phyloP scores from a whole-genome alignment of 1,140 invertebrate genomes.

The Drosophila prosaltans region DNA sequence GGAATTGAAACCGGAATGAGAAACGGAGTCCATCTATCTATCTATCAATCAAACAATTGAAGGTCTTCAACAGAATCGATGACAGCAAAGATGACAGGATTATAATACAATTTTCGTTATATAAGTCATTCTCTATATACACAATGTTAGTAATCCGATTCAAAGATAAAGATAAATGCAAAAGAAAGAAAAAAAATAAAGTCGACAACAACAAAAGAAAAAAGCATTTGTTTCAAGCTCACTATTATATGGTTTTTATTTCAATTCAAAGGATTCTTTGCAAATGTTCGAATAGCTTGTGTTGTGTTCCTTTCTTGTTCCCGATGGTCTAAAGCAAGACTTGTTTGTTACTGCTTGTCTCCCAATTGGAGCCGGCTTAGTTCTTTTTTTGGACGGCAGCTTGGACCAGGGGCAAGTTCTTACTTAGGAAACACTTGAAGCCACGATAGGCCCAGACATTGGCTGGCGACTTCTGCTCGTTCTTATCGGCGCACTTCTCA shows the following conservation, averaged over 20 bases:
- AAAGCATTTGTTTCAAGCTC: slow-evolving; percentile 52
- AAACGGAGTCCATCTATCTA: neutral
- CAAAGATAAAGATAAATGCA: neutral
- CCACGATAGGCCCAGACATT: slow-evolving; percentile 77
- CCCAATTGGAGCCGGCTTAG: slow-evolving; percentile 46
- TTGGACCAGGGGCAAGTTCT: slow-evolving; percentile 79
- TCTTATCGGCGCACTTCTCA: slow-evolving; percentile 81
- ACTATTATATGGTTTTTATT: slow-evolving; percentile 75
- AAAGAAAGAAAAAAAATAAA: slow-evolving; percentile 13
- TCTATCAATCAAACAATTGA: neutral
- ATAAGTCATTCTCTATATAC: slow-evolving; percentile 13
- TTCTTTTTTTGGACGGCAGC: slow-evolving; percentile 77
- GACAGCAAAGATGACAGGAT: slow-evolving; percentile 13
- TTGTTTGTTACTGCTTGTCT: slow-evolving; percentile 16
- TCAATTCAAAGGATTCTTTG: slow-evolving; percentile 50
- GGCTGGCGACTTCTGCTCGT: slow-evolving; percentile 73
- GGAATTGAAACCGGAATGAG: neutral
- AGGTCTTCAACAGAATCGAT: slow-evolving; percentile 7
- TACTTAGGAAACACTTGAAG: slow-evolving; percentile 81
- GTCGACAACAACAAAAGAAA: slow-evolving; percentile 22
- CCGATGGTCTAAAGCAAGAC: slow-evolving; percentile 6
- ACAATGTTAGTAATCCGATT: slow-evolving; percentile 6
- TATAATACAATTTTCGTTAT: neutral
- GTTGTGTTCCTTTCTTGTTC: slow-evolving; percentile 21
- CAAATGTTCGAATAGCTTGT: slow-evolving; percentile 6